Base-by-base conservation (phyloP, 2,888 invertebrate genomes). In the Rhogogaster chlorosoma region DNA sequence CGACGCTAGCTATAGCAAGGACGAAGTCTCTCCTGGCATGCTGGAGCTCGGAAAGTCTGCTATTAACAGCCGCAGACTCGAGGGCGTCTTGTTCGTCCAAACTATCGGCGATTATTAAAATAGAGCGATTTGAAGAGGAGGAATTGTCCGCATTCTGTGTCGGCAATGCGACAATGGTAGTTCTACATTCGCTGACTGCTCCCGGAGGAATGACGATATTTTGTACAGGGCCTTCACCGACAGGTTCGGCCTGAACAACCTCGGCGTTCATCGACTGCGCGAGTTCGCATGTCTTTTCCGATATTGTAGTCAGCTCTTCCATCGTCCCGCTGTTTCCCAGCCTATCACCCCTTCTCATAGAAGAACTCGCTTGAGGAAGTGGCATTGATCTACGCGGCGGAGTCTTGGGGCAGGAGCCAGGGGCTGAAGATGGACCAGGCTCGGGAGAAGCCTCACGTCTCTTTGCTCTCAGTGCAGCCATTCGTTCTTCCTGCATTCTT, bases 11-110 rank as follows among this genome's bases (percentile, higher is more conserved):
- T 5, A 91, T 90, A 0, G 92, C 87, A n/a, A 92, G 86, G 6
- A 92, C 91, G 70, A 92, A 91, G 2, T 92, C 92, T n/a, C 92
- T 88, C 26, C 92, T 89, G 2, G 92, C 92, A 10, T 90, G 87
- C n/a, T 92, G 92, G 6, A 92, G 86, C 4, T 91, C 91, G 18
- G 88, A 87, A 18, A 92, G 84, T 67, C 88, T 91, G 1, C 70
- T 83, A 57, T 91, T 90, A 5, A 92, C 90, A 0, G 89, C 84
- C 1, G 85, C 86, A 0, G 85, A 75, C 80, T 92, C 92, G 0
- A 75, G 87, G 0, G 90, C 90, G 4, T 92, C 92, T 88, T 92
- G 90, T 18, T 90, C 88, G 22, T 89, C 88, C 29, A 91, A 86
- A 0, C 87, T 86, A 6, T 83, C 82, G 3, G 38, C 64, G 80